Base-by-base conservation (phyloP, 2,113 vertebrate genomes). In the Ceyx margarethae region DNA sequence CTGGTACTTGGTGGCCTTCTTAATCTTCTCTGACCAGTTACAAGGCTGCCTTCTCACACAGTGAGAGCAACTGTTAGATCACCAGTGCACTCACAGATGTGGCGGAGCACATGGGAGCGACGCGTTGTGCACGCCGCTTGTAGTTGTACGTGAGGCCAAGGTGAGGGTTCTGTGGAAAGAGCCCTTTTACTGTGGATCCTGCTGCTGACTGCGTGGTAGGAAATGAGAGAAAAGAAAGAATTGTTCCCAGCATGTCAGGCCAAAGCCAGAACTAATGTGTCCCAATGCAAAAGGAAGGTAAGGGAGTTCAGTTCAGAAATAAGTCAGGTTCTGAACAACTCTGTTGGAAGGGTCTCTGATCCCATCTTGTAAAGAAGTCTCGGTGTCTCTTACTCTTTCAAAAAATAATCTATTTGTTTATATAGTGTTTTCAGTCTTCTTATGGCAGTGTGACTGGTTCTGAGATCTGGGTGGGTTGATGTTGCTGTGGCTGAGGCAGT, bases 41-140 rank as follows among this genome's bases (percentile, higher is more conserved):
- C 29, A 11, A 35, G 35, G 25, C 21, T 85, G n/a, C 61, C 48
- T 25, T 62, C 56, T 50, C 17, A 23, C 33, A 3, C 10, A 1
- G 37, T 29, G 57, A 40, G 43, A 56, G 15, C 0, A 1, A 10
- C 31, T 0, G 0, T 12, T 45, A 66, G 42, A 25, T 76, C 46
- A 37, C 7, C 10, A 1, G 0, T 54, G 9, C 13, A 3, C 33
- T 37, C 48, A 3, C 23, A 51, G 37, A 9, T n/a, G 40, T 37
- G 58, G 35, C 17, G 0, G 0, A 28, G 28, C n/a, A 37, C 48
- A 56, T 14, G 3, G 0, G 25, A 37, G 4, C 8, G 31, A 13
- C 1, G 2, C 19, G 2, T 23, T 25, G 64, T 15, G 51, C 14
- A 0, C 28, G 17, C 46, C 66, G 0, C 28, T 76, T 66, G 42